A percentile compares a stretch with the other conserved stretches of the same genome.
Evolutionary conservation across 2,888 invertebrate genomes (phyloP).

Genomic region (Metacarcinus magister): DNA sequence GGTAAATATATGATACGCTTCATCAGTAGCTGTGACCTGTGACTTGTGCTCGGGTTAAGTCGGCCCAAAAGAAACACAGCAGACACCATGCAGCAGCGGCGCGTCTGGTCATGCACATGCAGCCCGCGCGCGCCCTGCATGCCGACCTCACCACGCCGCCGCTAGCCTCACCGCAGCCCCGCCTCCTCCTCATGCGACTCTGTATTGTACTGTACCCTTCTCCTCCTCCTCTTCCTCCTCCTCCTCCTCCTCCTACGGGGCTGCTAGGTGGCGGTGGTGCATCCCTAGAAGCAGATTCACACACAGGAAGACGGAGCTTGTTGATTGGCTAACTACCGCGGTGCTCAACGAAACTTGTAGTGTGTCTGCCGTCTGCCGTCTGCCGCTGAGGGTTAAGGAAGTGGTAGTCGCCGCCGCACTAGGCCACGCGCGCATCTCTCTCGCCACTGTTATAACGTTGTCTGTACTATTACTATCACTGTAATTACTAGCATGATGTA

Average conservation of each 20-base stretch:
- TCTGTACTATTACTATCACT: slow-evolving; percentile 52
- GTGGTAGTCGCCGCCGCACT: background rate
- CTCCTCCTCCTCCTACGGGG: background rate
- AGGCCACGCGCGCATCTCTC: slow-evolving; percentile 17
- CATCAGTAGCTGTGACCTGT: slow-evolving; percentile 48
- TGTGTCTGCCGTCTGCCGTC: background rate
- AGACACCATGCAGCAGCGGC: background rate
- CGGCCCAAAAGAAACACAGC: slow-evolving; percentile 19
- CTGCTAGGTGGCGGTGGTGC: background rate
- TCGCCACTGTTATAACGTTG: slow-evolving; percentile 55
- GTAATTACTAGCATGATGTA: slow-evolving; percentile 68
- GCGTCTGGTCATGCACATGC: background rate
- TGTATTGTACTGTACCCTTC: background rate
- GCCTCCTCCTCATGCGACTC: background rate
- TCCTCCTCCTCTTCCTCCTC: background rate
- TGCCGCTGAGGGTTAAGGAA: background rate
- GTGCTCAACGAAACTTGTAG: slow-evolving; percentile 18
- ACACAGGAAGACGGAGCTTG: background rate
- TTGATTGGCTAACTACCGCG: background rate
- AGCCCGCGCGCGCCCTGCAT: background rate
- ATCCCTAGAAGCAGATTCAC: background rate
- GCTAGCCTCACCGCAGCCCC: background rate
- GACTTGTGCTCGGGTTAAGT: background rate
- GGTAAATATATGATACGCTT: slow-evolving; percentile 50
- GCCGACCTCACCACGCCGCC: background rate